Percentiles rank a stretch among this genome's conserved stretches.
Conservation (phyloP, 37 sponge, comb jelly and placozoan species). For the Eunapius fragilis region DNA sequence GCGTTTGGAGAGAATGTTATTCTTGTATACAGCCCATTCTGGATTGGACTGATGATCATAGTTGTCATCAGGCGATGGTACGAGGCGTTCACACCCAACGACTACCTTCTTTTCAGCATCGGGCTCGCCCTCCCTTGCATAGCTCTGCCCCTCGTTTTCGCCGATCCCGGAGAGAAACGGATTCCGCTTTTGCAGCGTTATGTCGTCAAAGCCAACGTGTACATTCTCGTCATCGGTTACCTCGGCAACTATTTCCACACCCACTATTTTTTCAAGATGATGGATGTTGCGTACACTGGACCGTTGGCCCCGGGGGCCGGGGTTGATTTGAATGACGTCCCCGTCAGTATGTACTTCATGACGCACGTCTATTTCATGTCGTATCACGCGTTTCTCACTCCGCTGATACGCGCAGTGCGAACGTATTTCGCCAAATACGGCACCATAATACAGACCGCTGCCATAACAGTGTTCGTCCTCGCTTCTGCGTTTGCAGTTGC, state of each 20-base stretch:
- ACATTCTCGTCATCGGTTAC: constrained; percentile 38
- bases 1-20: constrained; percentile 48
- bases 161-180: constrained; percentile 28
- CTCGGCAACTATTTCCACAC: constrained; percentile 73
- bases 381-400: constrained; percentile 41
- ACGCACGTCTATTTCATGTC: constrained; percentile 68
- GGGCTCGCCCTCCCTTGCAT: constrained; percentile 31
- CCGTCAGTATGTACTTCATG: constrained; percentile 64
- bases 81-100: constrained; percentile 36
- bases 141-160: constrained; percentile 32
- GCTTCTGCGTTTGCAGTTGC: constrained; percentile 33
- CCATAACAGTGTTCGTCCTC: constrained; percentile 8
- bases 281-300: constrained; percentile 61
- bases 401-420: constrained; percentile 8
- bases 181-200: constrained; percentile 40
- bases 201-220: constrained; percentile 61
- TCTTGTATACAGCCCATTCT: constrained; percentile 44
- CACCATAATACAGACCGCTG: not conserved
- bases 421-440: not conserved
- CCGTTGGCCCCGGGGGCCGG: constrained; percentile 50
- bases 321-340: constrained; percentile 44
- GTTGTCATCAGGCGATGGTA: constrained; percentile 44
- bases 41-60: constrained; percentile 41
- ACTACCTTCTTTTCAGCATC: constrained; percentile 38
- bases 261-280: constrained; percentile 72